Evolutionary conservation across 2,797 vertebrate genomes (phyloP).

Genomic region (Crocodylus rhombifer): DNA sequence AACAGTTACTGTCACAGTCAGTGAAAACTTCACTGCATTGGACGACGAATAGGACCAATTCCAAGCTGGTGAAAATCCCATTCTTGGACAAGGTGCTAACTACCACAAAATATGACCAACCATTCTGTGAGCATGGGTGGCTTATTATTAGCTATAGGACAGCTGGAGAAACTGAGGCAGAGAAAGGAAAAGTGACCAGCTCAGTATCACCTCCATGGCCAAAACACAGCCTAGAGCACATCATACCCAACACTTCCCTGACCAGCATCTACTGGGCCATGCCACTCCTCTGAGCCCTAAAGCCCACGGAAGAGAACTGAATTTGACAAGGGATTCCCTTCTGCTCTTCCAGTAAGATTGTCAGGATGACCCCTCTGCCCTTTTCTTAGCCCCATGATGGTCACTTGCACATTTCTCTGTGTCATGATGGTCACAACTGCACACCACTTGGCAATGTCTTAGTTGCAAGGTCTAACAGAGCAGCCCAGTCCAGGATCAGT

Average conservation of each 20-base stretch:
- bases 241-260: no score
- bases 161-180: conserved; percentile 10
- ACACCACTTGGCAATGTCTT: no score
- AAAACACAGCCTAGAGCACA: no score
- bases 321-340: not conserved
- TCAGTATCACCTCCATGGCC: no score
- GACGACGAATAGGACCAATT: not conserved
- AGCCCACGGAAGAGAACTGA: no score
- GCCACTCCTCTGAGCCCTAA: no score
- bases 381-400: not conserved
- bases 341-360: not conserved
- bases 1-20: not conserved
- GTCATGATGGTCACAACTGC: fast-evolving
- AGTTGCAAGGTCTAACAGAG: no score
- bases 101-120: no score
- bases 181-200: no score
- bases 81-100: no score
- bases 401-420: not conserved
- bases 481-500: no score
- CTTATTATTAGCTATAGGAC: not conserved
- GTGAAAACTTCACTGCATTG: not conserved
- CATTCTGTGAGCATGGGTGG: fast-evolving
- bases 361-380: not conserved
- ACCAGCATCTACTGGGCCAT: no score
- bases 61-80: not conserved